phyloP scores from a whole-genome alignment of 2,797 vertebrate species.

The Bucorvus abyssinicus region DNA sequence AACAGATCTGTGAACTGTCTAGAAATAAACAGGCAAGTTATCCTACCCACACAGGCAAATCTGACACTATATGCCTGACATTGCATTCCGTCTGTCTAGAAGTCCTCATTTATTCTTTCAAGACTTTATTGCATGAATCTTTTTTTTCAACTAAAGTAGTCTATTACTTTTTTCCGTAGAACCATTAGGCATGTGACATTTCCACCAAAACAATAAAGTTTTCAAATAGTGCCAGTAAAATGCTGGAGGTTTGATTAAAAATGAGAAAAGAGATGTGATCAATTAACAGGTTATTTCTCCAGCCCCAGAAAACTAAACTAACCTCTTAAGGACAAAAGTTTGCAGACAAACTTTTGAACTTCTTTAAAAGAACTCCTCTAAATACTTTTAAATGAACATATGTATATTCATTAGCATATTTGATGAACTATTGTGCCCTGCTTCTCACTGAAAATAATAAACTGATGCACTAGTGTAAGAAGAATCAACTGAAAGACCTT shows the following conservation, averaged over 20 bases:
- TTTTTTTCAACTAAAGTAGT: background rate
- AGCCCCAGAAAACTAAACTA: background rate
- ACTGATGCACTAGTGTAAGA: background rate
- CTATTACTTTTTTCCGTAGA: background rate
- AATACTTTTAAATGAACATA: background rate
- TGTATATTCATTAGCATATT: background rate
- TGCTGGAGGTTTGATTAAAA: background rate
- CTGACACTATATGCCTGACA: background rate
- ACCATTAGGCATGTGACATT: conserved; percentile 10
- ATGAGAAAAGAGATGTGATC: background rate
- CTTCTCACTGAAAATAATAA: background rate
- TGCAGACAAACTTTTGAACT: background rate
- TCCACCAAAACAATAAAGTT: conserved; percentile 25
- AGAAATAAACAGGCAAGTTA: background rate
- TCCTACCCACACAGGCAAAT: background rate
- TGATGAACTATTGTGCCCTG: background rate
- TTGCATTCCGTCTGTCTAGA: background rate
- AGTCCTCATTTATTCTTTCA: background rate
- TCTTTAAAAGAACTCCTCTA: background rate
- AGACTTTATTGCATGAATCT: background rate
- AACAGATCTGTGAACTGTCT: background rate
- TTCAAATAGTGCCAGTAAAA: conserved; percentile 21
- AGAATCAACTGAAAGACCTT: background rate
- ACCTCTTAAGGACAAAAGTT: background rate
- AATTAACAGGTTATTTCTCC: background rate